Evolutionary conservation across 2,113 vertebrate species (phyloP).

Genomic region (Psammodynastes pulverulentus): DNA sequence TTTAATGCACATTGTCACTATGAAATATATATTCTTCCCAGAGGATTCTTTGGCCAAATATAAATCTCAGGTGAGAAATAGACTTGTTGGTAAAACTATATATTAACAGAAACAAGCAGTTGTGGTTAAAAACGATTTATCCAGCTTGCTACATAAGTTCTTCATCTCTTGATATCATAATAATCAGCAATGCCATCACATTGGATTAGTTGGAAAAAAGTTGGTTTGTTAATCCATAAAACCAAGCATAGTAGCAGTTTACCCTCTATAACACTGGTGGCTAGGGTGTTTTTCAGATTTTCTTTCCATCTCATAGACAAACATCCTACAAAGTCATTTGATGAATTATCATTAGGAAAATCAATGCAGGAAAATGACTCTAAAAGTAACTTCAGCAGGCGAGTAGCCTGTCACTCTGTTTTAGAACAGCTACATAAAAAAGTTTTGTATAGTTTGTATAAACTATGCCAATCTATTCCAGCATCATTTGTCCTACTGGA

Average conservation of each 20-base stretch:
- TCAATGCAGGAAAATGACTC: neutral
- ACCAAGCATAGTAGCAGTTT: neutral
- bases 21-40: neutral
- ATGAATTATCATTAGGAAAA: neutral
- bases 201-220: neutral
- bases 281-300: neutral
- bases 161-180: neutral
- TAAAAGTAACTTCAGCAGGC: neutral
- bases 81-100: neutral
- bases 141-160: neutral
- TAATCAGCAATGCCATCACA: neutral
- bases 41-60: neutral
- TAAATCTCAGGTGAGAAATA: neutral
- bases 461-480: neutral
- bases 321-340: neutral
- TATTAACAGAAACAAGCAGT: neutral
- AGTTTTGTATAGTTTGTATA: neutral
- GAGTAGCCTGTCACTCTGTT: neutral
- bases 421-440: neutral
- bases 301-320: neutral
- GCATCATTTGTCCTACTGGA: neutral
- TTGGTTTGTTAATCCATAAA: neutral
- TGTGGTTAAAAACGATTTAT: neutral
- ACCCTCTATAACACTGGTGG: no score
- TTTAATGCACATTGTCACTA: neutral